Conservation (phyloP, 2,113 vertebrate genomes). For the Sarotherodon lohbergeri region DNA sequence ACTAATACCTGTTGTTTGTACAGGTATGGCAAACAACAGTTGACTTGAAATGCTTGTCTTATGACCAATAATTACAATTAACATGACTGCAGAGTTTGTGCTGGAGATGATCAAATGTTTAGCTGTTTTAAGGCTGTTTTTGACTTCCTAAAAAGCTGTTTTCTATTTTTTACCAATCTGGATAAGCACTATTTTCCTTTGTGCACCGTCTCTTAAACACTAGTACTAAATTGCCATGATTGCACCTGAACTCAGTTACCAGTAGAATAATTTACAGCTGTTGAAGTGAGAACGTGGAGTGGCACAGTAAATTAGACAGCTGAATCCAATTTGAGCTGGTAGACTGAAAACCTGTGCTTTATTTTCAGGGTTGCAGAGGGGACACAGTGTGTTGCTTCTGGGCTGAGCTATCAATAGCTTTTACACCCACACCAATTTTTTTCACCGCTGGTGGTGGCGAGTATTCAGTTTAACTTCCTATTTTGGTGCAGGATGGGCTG, state of each 20-base stretch:
- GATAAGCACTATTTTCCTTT: neutral
- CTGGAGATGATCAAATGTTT: neutral
- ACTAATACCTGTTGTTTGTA: neutral
- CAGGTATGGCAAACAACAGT: neutral
- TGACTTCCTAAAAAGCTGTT: neutral
- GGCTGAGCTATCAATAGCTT: conserved; percentile 15
- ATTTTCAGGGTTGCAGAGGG: neutral
- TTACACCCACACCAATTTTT: conserved; percentile 27
- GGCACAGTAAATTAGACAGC: conserved; percentile 13
- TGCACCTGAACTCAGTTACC: conserved; percentile 6
- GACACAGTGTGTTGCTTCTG: neutral
- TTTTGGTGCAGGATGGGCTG: neutral
- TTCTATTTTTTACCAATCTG: neutral
- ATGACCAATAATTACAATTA: neutral
- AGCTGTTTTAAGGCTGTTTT: neutral
- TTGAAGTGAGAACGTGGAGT: conserved; percentile 3
- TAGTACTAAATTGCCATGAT: neutral
- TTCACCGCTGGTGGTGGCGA: neutral
- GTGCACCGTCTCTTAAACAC: neutral
- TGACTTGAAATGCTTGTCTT: neutral
- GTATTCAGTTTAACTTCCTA: neutral
- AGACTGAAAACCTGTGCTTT: neutral
- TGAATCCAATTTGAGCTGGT: conserved; percentile 17
- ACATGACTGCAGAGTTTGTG: neutral
- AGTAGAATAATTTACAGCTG: conserved; percentile 26